Conservation (phyloP, 1,140 invertebrate genomes). For the Tetraneura akinire region DNA sequence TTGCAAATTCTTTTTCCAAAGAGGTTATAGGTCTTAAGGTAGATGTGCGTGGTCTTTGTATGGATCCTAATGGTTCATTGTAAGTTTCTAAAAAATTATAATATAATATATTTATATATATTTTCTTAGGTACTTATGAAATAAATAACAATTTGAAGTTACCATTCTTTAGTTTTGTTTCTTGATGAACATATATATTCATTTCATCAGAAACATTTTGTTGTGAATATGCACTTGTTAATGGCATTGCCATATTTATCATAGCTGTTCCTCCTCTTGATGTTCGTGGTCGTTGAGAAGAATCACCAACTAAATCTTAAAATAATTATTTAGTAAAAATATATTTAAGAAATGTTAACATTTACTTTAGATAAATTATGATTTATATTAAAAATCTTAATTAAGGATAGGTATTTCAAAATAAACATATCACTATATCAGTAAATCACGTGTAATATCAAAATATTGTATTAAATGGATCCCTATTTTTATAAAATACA, state of each 20-base stretch:
- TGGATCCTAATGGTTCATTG: conserved; percentile 75
- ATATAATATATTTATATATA: conserved; percentile 26
- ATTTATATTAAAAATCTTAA: no score
- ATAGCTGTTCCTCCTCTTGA: conserved; percentile 33
- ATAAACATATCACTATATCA: no score
- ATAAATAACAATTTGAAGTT: neutral
- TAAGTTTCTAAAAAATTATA: conserved; percentile 60
- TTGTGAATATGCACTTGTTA: conserved; percentile 28
- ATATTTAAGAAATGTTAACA: no score
- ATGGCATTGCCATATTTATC: conserved; percentile 12
- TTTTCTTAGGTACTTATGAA: neutral
- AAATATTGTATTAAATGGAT: no score
- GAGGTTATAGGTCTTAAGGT: conserved; percentile 61
- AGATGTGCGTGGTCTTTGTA: conserved; percentile 76
- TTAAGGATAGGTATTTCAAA: no score
- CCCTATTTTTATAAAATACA: no score
- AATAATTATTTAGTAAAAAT: neutral
- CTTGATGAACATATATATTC: conserved; percentile 5
- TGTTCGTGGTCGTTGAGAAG: conserved; percentile 14
- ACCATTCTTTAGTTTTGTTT: conserved; percentile 21
- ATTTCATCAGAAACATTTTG: conserved; percentile 43
- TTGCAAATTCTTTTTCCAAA: conserved; percentile 76
- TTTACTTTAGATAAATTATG: no score
- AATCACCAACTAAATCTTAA: conserved; percentile 38
- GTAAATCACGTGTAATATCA: no score